Base-by-base conservation (phyloP, 2,888 invertebrate species). In the Nymphalis c-album region DNA sequence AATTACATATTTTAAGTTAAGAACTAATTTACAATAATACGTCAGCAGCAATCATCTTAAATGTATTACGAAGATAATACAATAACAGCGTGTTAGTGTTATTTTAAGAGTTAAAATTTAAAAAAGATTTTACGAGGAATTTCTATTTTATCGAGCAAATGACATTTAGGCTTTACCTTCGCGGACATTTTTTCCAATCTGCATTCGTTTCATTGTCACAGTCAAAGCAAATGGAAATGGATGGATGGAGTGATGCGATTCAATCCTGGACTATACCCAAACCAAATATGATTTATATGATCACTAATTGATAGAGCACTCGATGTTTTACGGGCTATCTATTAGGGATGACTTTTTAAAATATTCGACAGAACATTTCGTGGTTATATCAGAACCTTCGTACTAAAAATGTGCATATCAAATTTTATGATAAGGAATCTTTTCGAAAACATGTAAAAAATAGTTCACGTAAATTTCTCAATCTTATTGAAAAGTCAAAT, bases 361-460 rank as follows among this genome's bases (percentile, higher is more conserved):
- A 10, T 40, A 40, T 40, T 40, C 10, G 40, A 40, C 40, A 40
- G 40, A 10, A 40, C 40, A 40, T 40, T 40, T 40, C 40, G 13
- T 40, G 13, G 40, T 40, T 10, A 13, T 10, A 10, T 13, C 13
- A 40, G 13, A 40, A 40, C 40, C 13, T 40, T 13, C 13, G 0
- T 13, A 10, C 40, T 40, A 10, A 40, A 40, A 13, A 40, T 13
- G 40, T 8, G 10, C 4, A 40, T 13, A 2, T 4, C 13, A 4
- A 40, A 16, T 31, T 31, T 55, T 31, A 55, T 31, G 31, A 31
- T 8, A 17, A 55, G 8, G 17, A 17, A 17, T 22, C 35, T 64
- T 48, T 48, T 48, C 20, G 40, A 63, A 47, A 63, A 48, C 53
- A 55, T n/a, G 35, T 58, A 35, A 58, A 63, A n/a, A 46, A 67